Conservation (phyloP, 2,888 invertebrate species). For the Blastobasis adustella region DNA sequence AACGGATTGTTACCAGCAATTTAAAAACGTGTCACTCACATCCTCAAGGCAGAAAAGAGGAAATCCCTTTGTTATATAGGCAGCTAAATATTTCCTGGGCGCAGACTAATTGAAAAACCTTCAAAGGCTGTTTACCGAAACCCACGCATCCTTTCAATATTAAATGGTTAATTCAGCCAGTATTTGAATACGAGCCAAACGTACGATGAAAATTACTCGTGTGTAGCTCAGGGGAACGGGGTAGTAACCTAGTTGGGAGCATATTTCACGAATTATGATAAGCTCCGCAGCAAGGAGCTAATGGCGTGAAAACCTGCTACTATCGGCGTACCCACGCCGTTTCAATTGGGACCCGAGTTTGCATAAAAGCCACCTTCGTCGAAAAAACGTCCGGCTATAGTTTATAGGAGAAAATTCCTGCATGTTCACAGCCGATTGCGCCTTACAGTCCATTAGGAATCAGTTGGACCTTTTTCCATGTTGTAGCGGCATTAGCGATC, state of each 20-base stretch:
- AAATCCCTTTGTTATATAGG: too few relatives aligned
- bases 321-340: slow-evolving; percentile 30
- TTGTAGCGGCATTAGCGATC: neutral
- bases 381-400: neutral
- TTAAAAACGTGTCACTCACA: slow-evolving; percentile 1
- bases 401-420: neutral
- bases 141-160: too few relatives aligned
- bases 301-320: slow-evolving; percentile 46
- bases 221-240: too few relatives aligned
- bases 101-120: too few relatives aligned
- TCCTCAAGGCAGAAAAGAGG: neutral
- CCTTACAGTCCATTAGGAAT: slow-evolving; percentile 17
- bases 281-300: slow-evolving; percentile 40
- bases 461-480: slow-evolving; percentile 14
- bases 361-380: neutral
- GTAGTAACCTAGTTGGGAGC: slow-evolving; percentile 1
- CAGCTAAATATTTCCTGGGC: too few relatives aligned
- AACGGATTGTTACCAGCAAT: slow-evolving; percentile 4
- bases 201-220: too few relatives aligned
- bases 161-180: too few relatives aligned
- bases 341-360: slow-evolving; percentile 33
- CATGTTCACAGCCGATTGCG: slow-evolving; percentile 17
- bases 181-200: too few relatives aligned
- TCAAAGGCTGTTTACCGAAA: too few relatives aligned
- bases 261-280: slow-evolving; percentile 42